Conservation (phyloP, 2,888 invertebrate genomes). For the Drosophila picticornis region DNA sequence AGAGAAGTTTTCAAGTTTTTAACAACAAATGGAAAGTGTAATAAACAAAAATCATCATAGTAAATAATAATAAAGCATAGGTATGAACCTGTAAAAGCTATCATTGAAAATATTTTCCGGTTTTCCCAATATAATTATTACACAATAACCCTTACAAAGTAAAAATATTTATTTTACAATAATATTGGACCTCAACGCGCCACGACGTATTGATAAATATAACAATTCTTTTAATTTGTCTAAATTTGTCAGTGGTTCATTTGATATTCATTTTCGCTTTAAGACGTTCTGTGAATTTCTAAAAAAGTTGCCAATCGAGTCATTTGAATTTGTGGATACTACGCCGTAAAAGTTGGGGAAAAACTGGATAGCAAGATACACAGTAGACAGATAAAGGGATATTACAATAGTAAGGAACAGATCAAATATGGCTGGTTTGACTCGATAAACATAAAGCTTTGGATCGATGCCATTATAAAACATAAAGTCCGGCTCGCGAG, state of each 20-base stretch:
- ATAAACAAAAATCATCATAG: neutral
- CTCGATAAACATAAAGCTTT: constrained; percentile 94
- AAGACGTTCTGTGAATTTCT: constrained; percentile 27
- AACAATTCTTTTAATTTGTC: constrained; percentile 31
- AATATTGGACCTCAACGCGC: constrained; percentile 41
- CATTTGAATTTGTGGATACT: constrained; percentile 84
- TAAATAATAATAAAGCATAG: neutral
- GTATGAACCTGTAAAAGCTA: neutral
- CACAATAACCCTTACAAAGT: constrained; percentile 18
- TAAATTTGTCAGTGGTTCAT: constrained; percentile 18
- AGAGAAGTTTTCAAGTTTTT: neutral
- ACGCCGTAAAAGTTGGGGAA: constrained; percentile 89
- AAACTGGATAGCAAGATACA: constrained; percentile 92
- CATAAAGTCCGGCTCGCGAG: constrained; percentile 96
- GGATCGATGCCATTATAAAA: constrained; percentile 94
- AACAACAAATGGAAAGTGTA: neutral
- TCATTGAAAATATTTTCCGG: neutral
- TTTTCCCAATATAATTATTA: constrained; percentile 5
- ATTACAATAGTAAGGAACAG: constrained; percentile 95
- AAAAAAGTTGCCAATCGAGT: constrained; percentile 13
- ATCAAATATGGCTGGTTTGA: constrained; percentile 99
- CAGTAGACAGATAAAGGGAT: constrained; percentile 91
- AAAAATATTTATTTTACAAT: constrained; percentile 44
- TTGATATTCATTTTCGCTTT: constrained; percentile 43
- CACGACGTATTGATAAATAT: constrained; percentile 25